Base-by-base conservation (phyloP, 2,113 vertebrate genomes). In the Pao palembangensis region DNA sequence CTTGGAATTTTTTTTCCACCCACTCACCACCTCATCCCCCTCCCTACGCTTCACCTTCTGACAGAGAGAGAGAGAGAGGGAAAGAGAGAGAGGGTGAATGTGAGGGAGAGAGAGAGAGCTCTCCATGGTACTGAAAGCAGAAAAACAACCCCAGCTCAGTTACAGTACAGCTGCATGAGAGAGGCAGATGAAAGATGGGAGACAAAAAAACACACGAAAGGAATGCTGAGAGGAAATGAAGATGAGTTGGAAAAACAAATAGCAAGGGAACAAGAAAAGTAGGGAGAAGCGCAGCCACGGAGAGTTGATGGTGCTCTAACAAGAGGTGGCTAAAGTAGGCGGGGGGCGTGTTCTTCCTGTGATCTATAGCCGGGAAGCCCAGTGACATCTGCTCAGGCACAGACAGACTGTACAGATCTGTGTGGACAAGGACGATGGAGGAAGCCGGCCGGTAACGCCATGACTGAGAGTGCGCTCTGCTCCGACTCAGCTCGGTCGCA, bases 341-440 rank as follows among this genome's bases (percentile, higher is more conserved):
- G 73, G 86, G 80, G 83, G 91, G 89, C 85, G 90, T 91, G 89
- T 90, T 87, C 73, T 85, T 87, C 86, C 89, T 87, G 79, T 90
- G 81, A 88, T 84, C 82, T 85, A 67, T 79, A 78, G 78, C 71
- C 81, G 73, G 79, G 79, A 77, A 88, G 88, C 80, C 80, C 67
- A 68, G 82, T 82, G 85, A 90, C 86, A 90, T 91, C 88, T 87
- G 85, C 82, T 83, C 72, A 79, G 77, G 84, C 84, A 76, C 80
- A 57, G 74, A 78, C 55, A 48, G 49, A 61, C 71, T 71, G 72
- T 65, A 74, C 75, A 67, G 70, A 76, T 69, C 73, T 63, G 73
- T 49, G 69, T 58, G 71, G 61, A 79, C 58, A 51, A 57, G 68
- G 56, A 21, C 73, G 80, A 74, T 47, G 13, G 51, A 80, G 46